Evolutionary conservation across 1,140 invertebrate species (phyloP), one percentile per base, ranked within the genome.

Genomic region (Trypoxylus dichotomus): DNA sequence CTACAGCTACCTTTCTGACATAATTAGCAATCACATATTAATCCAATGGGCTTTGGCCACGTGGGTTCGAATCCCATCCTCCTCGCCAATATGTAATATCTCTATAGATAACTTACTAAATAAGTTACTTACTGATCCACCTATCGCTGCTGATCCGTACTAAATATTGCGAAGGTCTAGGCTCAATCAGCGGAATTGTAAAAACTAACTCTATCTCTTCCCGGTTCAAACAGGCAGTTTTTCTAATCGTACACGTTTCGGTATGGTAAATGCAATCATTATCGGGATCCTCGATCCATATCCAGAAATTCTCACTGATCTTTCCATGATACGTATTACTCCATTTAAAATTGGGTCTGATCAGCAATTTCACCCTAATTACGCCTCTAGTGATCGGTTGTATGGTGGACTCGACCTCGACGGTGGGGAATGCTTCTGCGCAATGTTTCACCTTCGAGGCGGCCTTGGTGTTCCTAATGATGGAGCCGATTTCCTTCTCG

Each of bases 221-320:
- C 10, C 89, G 87, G 11, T 43, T 80, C 75, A 80, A 85, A 83
- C 84, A 97, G 95, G 89, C 95, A 93, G 88, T 96, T 96, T 86
- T 94, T 94, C 93, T 95, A 1, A 99, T 86, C 13, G 94, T 90
- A 85, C 99, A 96, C 82, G 95, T 94, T 85, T 99, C 98, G 74
- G 94, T 94, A 88, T 99, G 98, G 86, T 99, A 98, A 84, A 99
- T 99, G 80, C 92, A 93, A 86, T 98, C 96, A 77, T 90, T 94
- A 13, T 96, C 94, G 0, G 97, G 94, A 88, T 99, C 97, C 88
- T 99, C 97, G 15, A 99, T 94, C 96, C 98, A 99, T 74, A 99
- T 92, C 95, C 97, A 99, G 87, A 98, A 99, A 1, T 94, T 90
- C 87, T 99, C 96, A 27, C 60, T 76, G 6, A 79, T 79, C n/a